A percentile compares a stretch with the other conserved stretches of the same genome.
phyloP scores from a whole-genome alignment of 2,113 vertebrate species.

The Hymenochirus boettgeri region DNA sequence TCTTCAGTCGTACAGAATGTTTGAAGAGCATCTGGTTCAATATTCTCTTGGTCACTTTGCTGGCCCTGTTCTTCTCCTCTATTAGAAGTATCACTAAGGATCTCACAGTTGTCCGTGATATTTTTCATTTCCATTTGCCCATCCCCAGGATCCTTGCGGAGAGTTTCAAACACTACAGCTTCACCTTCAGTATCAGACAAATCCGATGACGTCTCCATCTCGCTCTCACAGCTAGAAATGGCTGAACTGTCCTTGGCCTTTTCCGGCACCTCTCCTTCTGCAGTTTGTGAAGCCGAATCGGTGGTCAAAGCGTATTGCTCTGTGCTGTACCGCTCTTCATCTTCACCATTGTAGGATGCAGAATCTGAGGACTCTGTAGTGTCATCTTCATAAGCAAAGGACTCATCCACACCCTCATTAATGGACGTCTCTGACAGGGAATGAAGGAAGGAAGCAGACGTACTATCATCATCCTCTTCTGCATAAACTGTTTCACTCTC shows the following conservation, averaged over 20 bases:
- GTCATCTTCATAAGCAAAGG: constrained; percentile 88
- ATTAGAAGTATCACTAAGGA: background rate
- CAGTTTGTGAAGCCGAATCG: constrained; percentile 29
- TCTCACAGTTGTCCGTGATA: background rate
- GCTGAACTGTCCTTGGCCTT: constrained; percentile 43
- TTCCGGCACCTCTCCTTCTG: constrained; percentile 1
- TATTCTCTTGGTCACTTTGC: background rate
- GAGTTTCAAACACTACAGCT: rapidly evolving
- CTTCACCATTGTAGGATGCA: constrained; percentile 80
- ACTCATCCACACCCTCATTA: constrained; percentile 82
- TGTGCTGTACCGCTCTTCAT: constrained; percentile 76
- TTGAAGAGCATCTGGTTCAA: no score
- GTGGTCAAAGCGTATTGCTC: constrained; percentile 71
- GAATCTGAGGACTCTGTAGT: constrained; percentile 88
- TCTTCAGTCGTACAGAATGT: no score
- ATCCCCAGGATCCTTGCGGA: constrained; percentile 46
- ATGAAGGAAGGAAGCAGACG: constrained; percentile 83
- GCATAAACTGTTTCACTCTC: constrained; percentile 61
- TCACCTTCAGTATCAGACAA: constrained; percentile 46
- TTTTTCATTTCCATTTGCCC: background rate
- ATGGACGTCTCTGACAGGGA: constrained; percentile 91
- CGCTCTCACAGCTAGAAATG: constrained; percentile 46
- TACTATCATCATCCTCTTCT: constrained; percentile 77
- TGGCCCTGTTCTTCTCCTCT: background rate
- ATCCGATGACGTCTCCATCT: constrained; percentile 55